phyloP scores from a whole-genome alignment of 1,140 invertebrate genomes.

The Teleogryllus occipitalis region DNA sequence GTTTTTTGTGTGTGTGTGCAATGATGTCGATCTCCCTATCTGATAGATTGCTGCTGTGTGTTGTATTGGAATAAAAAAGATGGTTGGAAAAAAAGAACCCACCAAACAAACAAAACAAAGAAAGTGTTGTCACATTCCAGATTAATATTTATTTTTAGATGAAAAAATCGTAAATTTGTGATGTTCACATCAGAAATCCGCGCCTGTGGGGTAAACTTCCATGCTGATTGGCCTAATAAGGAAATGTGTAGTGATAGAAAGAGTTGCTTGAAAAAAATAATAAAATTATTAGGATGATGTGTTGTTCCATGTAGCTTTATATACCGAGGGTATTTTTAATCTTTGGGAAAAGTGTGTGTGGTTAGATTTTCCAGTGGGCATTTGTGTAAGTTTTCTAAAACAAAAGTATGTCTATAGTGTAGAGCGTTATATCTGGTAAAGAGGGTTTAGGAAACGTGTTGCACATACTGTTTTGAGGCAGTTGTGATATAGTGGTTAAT shows the following conservation, averaged over 20 bases:
- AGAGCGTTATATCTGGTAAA: neutral
- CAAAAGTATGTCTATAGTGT: neutral
- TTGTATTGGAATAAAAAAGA: too few species aligned
- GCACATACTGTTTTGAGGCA: too few species aligned
- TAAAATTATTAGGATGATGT: neutral
- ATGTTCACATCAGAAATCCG: neutral
- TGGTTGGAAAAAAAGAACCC: too few species aligned
- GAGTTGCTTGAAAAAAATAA: neutral
- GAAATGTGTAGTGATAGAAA: neutral
- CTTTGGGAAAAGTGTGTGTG: neutral
- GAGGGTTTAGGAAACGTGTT: too few species aligned
- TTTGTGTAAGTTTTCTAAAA: neutral
- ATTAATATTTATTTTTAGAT: conserved; percentile 2
- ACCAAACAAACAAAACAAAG: neutral
- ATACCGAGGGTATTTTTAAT: neutral
- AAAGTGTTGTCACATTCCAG: conserved; percentile 1
- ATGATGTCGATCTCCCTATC: neutral
- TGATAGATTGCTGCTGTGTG: too few species aligned
- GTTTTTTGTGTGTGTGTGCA: neutral
- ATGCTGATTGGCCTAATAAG: neutral
- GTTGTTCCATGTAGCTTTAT: neutral
- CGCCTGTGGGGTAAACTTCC: neutral
- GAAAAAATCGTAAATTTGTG: neutral
- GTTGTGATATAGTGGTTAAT: too few species aligned
- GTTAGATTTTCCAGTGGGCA: neutral